A percentile compares a stretch with the other conserved stretches of the same genome.
phyloP scores from a whole-genome alignment of 2,113 vertebrate genomes.

The Cavia porcellus region DNA sequence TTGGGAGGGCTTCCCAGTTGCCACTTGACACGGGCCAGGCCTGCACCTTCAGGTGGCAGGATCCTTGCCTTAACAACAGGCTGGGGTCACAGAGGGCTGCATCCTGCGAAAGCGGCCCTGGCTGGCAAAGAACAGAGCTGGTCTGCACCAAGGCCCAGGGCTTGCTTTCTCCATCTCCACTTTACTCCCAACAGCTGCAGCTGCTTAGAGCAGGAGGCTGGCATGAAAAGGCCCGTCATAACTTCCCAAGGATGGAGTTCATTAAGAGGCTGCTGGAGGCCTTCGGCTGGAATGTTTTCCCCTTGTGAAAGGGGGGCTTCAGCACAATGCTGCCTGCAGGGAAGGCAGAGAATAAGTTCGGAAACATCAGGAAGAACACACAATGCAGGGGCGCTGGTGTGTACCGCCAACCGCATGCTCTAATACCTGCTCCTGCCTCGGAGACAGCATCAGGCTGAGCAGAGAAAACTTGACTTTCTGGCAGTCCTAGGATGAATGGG shows the following conservation, averaged over 20 bases:
- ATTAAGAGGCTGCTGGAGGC: slow-evolving; percentile 73
- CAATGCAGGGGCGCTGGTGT: background rate
- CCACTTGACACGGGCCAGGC: background rate
- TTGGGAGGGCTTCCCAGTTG: background rate
- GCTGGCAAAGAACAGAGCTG: background rate
- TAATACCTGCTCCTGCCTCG: background rate
- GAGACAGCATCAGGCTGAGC: background rate
- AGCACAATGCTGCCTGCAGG: background rate
- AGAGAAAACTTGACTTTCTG: background rate
- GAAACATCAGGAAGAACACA: background rate
- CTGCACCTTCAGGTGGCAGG: background rate
- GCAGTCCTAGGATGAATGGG: rapidly evolving
- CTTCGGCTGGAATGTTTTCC: slow-evolving; percentile 51
- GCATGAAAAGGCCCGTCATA: slow-evolving; percentile 57
- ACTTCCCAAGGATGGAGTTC: slow-evolving; percentile 71
- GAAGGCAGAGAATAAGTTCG: background rate
- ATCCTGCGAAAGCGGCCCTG: background rate
- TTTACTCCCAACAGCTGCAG: slow-evolving; percentile 38
- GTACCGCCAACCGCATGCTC: background rate
- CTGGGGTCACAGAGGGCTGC: background rate
- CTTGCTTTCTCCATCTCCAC: background rate
- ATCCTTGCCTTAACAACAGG: background rate
- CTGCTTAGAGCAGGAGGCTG: background rate
- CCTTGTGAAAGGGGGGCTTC: slow-evolving; percentile 44
- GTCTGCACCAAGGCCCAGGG: background rate